phyloP scores from a whole-genome alignment of 2,888 invertebrate genomes.

The Stenodema calcarata region DNA sequence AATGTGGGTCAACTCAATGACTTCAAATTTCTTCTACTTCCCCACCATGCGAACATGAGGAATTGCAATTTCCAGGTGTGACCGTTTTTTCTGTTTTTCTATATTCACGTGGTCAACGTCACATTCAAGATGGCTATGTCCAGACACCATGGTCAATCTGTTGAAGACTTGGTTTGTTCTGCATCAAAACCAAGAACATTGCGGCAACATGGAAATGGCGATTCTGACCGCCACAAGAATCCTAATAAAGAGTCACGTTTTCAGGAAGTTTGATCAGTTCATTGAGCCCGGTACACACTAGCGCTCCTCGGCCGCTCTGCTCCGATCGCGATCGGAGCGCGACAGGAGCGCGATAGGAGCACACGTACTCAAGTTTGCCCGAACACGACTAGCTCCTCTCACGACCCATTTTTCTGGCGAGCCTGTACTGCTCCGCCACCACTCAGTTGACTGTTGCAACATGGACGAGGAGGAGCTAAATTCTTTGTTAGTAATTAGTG shows the following conservation, averaged over 20 bases:
- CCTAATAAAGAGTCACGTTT: constrained; percentile 54
- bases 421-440: too few relatives aligned
- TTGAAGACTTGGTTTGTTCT: constrained; percentile 49
- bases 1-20: background rate
- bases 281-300: too few relatives aligned
- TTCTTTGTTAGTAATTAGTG: too few relatives aligned
- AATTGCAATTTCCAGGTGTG: background rate
- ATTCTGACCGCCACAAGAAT: constrained; percentile 57
- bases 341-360: too few relatives aligned
- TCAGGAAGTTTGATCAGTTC: background rate
- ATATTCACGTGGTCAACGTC: constrained; percentile 55
- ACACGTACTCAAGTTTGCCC: too few relatives aligned
- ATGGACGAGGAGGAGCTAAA: too few relatives aligned
- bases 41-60: background rate
- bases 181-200: constrained; percentile 55
- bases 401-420: too few relatives aligned
- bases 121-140: constrained; percentile 57
- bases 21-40: background rate
- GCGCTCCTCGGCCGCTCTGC: too few relatives aligned
- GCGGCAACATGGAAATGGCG: constrained; percentile 56
- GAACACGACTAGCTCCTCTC: too few relatives aligned
- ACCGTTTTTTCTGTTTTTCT: constrained; percentile 53
- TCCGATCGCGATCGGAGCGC: too few relatives aligned
- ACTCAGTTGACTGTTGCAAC: too few relatives aligned
- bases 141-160: constrained; percentile 55